Percentiles rank a stretch among this genome's conserved stretches.
phyloP scores from a whole-genome alignment of 2,797 vertebrate species.

The Fistularia tabacaria region DNA sequence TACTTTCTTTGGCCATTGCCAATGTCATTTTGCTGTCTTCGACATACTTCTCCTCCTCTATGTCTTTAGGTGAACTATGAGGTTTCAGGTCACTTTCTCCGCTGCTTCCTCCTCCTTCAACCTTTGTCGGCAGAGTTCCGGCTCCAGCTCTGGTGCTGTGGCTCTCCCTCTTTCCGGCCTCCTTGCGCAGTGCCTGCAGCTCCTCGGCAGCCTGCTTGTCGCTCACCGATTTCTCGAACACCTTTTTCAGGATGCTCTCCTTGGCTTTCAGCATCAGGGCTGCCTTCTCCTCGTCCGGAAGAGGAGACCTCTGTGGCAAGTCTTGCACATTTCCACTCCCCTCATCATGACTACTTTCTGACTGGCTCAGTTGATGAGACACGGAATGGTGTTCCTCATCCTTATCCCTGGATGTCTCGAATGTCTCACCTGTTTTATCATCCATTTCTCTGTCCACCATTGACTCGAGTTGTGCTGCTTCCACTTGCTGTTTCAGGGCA shows the following conservation, averaged over 20 bases:
- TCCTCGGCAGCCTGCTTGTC: constrained; percentile 75
- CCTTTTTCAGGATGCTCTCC: constrained; percentile 76
- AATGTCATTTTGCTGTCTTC: neutral
- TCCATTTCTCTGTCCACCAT: constrained; percentile 16
- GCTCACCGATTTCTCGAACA: constrained; percentile 72
- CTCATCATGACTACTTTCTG: constrained; percentile 15
- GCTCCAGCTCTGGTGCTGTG: neutral
- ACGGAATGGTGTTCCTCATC: constrained; percentile 11
- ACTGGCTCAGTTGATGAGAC: constrained; percentile 23
- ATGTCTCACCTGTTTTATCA: constrained; percentile 38
- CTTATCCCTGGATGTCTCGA: constrained; percentile 28
- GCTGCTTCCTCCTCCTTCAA: neutral
- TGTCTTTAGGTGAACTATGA: constrained; percentile 3
- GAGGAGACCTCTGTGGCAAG: constrained; percentile 43
- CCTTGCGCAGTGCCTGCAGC: constrained; percentile 65
- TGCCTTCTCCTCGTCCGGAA: constrained; percentile 63
- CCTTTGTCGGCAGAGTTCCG: constrained; percentile 2
- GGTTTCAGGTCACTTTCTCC: constrained; percentile 3
- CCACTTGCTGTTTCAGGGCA: constrained; percentile 8
- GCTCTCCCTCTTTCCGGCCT: constrained; percentile 48
- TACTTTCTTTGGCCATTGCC: constrained; percentile 2
- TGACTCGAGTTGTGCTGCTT: constrained; percentile 14
- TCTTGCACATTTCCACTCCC: constrained; percentile 28
- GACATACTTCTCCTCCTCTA: constrained; percentile 1
- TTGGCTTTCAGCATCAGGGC: constrained; percentile 74